Percentiles rank a stretch among this genome's conserved stretches.
phyloP scores from a whole-genome alignment of 1,140 invertebrate species.

The Dendroctonus valens region DNA sequence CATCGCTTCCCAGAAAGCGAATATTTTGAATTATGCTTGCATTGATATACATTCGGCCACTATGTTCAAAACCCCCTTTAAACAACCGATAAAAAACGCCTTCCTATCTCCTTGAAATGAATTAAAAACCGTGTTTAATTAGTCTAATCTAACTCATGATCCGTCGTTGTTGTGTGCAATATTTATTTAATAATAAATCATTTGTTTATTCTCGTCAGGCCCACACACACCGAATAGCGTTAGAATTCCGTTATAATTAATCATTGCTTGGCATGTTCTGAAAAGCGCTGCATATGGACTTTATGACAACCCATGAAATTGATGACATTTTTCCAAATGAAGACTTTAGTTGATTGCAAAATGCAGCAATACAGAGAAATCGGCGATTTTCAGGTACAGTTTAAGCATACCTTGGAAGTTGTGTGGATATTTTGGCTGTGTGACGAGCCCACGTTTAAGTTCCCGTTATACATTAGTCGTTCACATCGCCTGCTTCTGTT shows the following conservation, averaged over 20 bases:
- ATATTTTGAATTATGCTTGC: neutral
- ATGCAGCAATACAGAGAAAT: neutral
- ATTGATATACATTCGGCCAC: too few species aligned
- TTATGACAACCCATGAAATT: neutral
- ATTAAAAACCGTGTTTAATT: too few species aligned
- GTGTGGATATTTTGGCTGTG: conserved; percentile 36
- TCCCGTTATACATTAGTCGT: conserved; percentile 36
- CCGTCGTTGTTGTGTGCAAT: too few species aligned
- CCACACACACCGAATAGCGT: too few species aligned
- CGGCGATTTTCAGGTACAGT: too few species aligned
- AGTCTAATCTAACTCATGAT: too few species aligned
- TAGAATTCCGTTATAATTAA: neutral
- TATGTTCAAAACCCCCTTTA: neutral
- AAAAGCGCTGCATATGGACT: neutral
- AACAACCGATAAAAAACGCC: neutral
- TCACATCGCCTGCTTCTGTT: conserved; percentile 1
- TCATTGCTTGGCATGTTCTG: neutral
- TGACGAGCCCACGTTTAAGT: conserved; percentile 31
- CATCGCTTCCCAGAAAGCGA: too few species aligned
- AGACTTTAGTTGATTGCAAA: neutral
- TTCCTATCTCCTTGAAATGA: too few species aligned
- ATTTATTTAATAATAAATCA: too few species aligned
- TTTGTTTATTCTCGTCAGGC: too few species aligned
- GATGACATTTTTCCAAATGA: neutral
- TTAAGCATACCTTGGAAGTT: conserved; percentile 33